phyloP scores from a whole-genome alignment of 2,888 invertebrate genomes.

The Lithophane ornitopus region DNA sequence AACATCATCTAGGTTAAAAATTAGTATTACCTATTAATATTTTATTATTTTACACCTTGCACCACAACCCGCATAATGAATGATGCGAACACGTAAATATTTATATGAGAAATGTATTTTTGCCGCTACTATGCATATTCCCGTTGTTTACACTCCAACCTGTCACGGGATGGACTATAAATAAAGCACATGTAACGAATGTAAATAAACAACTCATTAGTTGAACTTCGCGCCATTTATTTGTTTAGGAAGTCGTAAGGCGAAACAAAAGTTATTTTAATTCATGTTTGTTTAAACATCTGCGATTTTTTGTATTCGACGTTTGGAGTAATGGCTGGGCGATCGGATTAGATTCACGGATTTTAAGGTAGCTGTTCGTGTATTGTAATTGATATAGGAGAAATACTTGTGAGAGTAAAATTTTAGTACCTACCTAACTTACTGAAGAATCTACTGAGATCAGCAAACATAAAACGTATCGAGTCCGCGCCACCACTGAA shows the following conservation, averaged over 20 bases:
- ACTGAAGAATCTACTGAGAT: background rate
- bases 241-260: constrained; percentile 9
- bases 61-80: constrained; percentile 49
- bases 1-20: no score
- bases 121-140: constrained; percentile 60
- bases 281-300: background rate
- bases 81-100: constrained; percentile 66
- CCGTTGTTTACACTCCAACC: constrained; percentile 58
- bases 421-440: background rate
- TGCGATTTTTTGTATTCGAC: background rate
- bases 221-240: constrained; percentile 30
- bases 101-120: constrained; percentile 68
- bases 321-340: background rate
- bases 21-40: no score
- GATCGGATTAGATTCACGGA: no score
- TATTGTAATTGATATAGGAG: background rate
- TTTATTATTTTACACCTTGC: constrained; percentile 18
- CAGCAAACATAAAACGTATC: background rate
- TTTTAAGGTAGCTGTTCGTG: background rate
- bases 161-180: constrained; percentile 53
- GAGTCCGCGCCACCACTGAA: no score
- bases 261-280: constrained; percentile 14
- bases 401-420: background rate
- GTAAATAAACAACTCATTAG: constrained; percentile 42
- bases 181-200: constrained; percentile 45